A percentile compares a stretch with the other conserved stretches of the same genome.
phyloP scores from a whole-genome alignment of 2,797 vertebrate genomes.

The Poeciliopsis turneri region DNA sequence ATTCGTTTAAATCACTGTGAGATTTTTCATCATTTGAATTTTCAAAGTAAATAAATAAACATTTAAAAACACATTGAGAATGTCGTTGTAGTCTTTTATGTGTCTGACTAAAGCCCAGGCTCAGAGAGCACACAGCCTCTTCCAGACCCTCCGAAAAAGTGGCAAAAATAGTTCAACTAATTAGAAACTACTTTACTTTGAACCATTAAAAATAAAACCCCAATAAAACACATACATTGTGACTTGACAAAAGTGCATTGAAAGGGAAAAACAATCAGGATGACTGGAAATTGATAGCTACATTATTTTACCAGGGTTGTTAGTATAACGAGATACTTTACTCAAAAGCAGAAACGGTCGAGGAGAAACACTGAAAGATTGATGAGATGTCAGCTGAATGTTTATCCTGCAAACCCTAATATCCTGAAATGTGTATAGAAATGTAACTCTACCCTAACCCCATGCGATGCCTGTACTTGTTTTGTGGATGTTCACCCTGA shows the following conservation, averaged over 20 bases:
- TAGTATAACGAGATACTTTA: constrained; percentile 21
- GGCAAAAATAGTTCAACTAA: neutral
- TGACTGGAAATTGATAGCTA: constrained; percentile 45
- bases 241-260: neutral
- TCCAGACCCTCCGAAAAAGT: neutral
- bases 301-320: constrained; percentile 26
- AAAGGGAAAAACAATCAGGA: constrained; percentile 8
- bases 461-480: constrained; percentile 65
- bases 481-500: constrained; percentile 49
- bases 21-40: neutral
- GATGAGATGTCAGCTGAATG: constrained; percentile 29
- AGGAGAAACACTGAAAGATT: constrained; percentile 15
- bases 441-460: constrained; percentile 44
- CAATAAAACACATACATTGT: neutral
- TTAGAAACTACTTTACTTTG: neutral
- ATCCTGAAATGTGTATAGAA: constrained; percentile 20
- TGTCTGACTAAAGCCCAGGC: neutral
- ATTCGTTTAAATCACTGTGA: neutral
- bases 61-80: neutral
- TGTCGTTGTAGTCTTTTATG: neutral
- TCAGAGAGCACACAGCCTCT: neutral
- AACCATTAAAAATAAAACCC: neutral
- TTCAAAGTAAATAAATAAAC: neutral
- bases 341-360: constrained; percentile 5
- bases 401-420: constrained; percentile 11